Conservation (phyloP, 2,888 invertebrate species). For the Cacoxenus indagator region DNA sequence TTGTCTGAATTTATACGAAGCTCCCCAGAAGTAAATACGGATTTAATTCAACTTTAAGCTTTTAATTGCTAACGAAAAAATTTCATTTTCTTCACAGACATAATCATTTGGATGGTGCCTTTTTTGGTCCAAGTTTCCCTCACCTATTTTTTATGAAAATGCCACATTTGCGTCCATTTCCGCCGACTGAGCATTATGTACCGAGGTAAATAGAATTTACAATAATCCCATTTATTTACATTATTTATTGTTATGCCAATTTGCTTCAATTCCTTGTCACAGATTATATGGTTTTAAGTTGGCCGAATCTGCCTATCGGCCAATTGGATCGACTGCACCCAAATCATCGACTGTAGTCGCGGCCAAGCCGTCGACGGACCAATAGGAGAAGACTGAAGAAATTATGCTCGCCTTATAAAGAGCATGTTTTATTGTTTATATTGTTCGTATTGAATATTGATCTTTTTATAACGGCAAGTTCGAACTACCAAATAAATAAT, state of each 20-base stretch:
- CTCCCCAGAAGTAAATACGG: constrained; percentile 18
- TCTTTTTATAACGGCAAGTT: too few relatives aligned
- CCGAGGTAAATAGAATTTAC: constrained; percentile 40
- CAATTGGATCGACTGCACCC: background rate
- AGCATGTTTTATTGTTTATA: too few relatives aligned
- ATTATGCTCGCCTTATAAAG: too few relatives aligned
- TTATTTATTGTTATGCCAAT: background rate
- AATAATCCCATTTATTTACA: background rate
- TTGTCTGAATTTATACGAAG: constrained; percentile 43
- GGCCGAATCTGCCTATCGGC: background rate
- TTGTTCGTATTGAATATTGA: too few relatives aligned
- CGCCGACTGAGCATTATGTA: constrained; percentile 35
- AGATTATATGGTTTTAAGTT: constrained; percentile 9
- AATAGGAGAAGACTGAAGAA: background rate
- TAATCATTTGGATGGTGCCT: constrained; percentile 45
- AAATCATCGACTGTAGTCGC: background rate
- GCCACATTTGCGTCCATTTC: constrained; percentile 40
- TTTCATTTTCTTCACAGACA: background rate
- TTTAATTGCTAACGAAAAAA: background rate
- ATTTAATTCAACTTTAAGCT: background rate
- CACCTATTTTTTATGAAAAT: constrained; percentile 53
- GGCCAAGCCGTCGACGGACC: background rate
- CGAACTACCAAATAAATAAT: too few relatives aligned
- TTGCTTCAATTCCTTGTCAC: background rate
- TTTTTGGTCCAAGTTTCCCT: constrained; percentile 47